Conservation (phyloP, 2,113 vertebrate species). For the Petroica traversi region DNA sequence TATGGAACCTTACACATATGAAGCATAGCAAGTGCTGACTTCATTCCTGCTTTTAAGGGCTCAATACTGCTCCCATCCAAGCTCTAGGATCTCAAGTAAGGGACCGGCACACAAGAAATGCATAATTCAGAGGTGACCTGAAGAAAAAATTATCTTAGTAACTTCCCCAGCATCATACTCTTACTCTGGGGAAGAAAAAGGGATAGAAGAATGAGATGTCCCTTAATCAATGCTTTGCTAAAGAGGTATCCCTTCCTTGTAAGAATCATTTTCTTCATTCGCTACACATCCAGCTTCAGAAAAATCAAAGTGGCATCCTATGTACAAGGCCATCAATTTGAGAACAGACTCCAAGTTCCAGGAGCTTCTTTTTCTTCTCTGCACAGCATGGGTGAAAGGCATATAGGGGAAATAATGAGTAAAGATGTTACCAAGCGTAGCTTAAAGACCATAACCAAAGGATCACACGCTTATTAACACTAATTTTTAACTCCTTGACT, state of each 20-base stretch:
- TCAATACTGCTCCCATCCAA: neutral
- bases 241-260: neutral
- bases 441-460: neutral
- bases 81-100: neutral
- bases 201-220: neutral
- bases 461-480: neutral
- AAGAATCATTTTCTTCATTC: neutral
- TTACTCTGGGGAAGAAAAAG: neutral
- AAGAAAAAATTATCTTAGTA: neutral
- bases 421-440: neutral
- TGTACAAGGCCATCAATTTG: neutral
- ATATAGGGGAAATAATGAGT: neutral
- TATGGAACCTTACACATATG: neutral
- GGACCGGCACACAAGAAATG: neutral
- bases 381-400: neutral
- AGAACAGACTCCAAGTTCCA: neutral
- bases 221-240: neutral
- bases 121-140: neutral
- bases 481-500: neutral
- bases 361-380: neutral
- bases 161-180: neutral
- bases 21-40: neutral
- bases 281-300: fast-evolving
- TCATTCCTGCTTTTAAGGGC: neutral
- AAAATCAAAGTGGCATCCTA: neutral